Evolutionary conservation across 1,140 invertebrate species (phyloP).

Genomic region (Brachionus calyciflorus): DNA sequence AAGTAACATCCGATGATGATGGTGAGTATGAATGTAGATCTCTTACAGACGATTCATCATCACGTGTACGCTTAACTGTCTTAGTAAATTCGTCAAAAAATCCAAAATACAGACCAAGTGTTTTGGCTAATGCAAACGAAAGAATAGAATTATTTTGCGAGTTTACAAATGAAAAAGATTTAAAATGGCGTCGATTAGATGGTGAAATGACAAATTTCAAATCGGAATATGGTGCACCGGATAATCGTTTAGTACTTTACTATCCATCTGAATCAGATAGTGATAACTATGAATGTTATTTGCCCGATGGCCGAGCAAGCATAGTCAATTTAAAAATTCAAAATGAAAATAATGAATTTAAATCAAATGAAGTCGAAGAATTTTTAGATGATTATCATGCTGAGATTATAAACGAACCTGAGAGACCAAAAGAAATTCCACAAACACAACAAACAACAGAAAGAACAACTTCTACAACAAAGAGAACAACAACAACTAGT

Average conservation of each 20-base stretch:
- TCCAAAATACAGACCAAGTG: not conserved
- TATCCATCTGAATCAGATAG: not conserved
- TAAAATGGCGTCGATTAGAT: not conserved
- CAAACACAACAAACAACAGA: not conserved
- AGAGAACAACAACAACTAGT: too few relatives aligned
- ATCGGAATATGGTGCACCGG: not conserved
- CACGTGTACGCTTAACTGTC: not conserved
- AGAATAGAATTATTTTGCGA: not conserved
- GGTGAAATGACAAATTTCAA: not conserved
- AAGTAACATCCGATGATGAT: not conserved
- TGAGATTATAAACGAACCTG: too few relatives aligned
- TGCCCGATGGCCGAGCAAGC: constrained; percentile 4
- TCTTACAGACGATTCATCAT: not conserved
- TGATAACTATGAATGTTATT: constrained; percentile 15
- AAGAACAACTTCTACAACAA: not conserved
- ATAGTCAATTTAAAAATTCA: not conserved
- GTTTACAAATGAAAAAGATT: constrained; percentile 6
- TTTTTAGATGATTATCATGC: not conserved
- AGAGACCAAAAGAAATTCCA: too few relatives aligned
- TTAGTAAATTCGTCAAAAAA: not conserved
- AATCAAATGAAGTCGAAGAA: not conserved
- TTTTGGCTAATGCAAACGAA: not conserved
- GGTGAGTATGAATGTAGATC: constrained; percentile 20
- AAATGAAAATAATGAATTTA: not conserved
- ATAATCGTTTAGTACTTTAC: not conserved